phyloP scores from a whole-genome alignment of 2,888 invertebrate species.

The Chesias legatella region DNA sequence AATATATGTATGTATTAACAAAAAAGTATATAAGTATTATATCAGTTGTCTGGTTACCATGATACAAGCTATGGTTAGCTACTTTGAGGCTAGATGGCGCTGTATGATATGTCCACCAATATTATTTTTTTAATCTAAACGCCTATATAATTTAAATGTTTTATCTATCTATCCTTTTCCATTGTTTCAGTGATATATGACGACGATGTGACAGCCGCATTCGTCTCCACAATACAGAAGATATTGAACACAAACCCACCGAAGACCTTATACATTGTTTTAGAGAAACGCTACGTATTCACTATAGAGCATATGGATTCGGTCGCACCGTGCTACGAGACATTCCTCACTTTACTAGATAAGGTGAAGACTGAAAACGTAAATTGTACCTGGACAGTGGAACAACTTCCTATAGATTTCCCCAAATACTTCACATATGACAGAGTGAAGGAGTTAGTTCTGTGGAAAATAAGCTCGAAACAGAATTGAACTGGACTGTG shows the following conservation, averaged over 20 bases:
- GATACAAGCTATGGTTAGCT: no score
- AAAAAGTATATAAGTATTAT: no score
- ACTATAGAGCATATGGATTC: conserved; percentile 89
- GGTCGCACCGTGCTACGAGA: conserved; percentile 93
- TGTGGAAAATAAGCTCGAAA: conserved; percentile 84
- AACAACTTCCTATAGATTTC: conserved; percentile 85
- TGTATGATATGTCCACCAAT: no score
- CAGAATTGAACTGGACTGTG: conserved; percentile 42
- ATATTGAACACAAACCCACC: conserved; percentile 80
- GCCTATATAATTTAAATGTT: no score
- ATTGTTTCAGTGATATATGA: conserved; percentile 91
- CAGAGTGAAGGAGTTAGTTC: conserved; percentile 86
- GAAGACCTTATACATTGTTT: conserved; percentile 86
- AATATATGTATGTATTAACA: no score
- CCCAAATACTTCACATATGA: conserved; percentile 91
- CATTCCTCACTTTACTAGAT: conserved; percentile 84
- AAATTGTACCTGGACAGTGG: conserved; percentile 76
- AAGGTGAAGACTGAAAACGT: conserved; percentile 67
- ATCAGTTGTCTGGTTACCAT: no score
- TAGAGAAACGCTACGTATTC: conserved; percentile 94
- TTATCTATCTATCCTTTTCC: no score
- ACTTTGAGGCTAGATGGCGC: no score
- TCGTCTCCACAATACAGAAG: conserved; percentile 85
- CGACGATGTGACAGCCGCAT: conserved; percentile 89
- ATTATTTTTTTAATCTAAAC: no score